Evolutionary conservation across 2,113 vertebrate genomes (phyloP).

Genomic region (Pogona vitticeps): DNA sequence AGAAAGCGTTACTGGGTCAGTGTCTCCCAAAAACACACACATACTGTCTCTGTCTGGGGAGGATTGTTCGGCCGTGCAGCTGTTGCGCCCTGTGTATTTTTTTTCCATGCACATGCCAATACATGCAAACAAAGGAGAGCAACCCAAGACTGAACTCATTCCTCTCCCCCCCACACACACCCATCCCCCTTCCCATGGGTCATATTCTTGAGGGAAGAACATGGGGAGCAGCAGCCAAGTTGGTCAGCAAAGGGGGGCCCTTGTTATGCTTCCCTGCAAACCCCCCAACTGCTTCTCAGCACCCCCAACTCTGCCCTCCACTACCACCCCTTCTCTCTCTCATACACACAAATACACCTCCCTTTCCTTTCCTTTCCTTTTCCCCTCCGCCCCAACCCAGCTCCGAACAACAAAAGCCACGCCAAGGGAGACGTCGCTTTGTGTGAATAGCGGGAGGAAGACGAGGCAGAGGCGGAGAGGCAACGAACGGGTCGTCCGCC

Average conservation of each 20-base stretch:
- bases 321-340: constrained; percentile 20
- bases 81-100: constrained; percentile 63
- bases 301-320: background rate
- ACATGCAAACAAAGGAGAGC: constrained; percentile 79
- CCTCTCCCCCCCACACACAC: constrained; percentile 4
- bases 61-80: constrained; percentile 63
- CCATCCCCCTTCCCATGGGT: background rate
- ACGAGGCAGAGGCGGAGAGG: background rate
- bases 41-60: background rate
- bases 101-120: constrained; percentile 63
- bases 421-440: constrained; percentile 26
- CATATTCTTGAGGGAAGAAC: background rate
- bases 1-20: constrained; percentile 39
- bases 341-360: background rate
- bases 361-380: constrained; percentile 17
- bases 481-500: background rate
- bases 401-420: constrained; percentile 20
- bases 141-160: constrained; percentile 54
- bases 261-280: too few species aligned
- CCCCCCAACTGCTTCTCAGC: background rate
- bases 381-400: constrained; percentile 11
- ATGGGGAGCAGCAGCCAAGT: background rate
- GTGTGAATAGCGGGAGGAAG: constrained; percentile 18
- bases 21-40: background rate
- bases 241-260: background rate